Conservation (phyloP, 2,113 vertebrate species). For the Lagopus leucura region DNA sequence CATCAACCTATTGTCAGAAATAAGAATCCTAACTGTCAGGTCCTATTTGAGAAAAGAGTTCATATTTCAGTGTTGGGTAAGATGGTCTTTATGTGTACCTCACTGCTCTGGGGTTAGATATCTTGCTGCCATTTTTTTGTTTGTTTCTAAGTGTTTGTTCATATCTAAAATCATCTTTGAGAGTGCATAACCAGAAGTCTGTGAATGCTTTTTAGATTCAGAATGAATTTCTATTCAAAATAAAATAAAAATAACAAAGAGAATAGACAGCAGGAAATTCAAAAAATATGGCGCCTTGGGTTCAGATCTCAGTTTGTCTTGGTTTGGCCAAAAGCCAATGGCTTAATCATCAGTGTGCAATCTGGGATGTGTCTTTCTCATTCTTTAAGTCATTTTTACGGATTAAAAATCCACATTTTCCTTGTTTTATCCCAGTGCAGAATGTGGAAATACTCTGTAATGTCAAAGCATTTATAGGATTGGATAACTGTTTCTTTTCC, state of each 20-base stretch:
- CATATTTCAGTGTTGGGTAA: not conserved
- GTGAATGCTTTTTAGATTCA: not conserved
- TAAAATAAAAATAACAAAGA: not conserved
- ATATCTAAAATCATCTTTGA: not conserved
- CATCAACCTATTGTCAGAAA: not conserved
- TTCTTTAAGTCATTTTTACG: not conserved
- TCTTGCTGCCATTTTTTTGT: not conserved
- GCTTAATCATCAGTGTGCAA: not conserved
- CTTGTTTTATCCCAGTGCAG: not conserved
- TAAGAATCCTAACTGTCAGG: not conserved
- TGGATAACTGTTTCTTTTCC: not conserved
- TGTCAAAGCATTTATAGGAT: constrained; percentile 9
- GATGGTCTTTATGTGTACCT: not conserved
- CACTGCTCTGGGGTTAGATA: not conserved
- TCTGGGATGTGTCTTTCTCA: not conserved
- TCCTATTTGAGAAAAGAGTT: not conserved
- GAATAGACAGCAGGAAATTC: not conserved
- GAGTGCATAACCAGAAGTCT: not conserved
- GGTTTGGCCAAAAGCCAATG: not conserved
- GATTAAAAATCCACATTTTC: not conserved
- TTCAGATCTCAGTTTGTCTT: not conserved
- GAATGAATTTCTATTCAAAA: not conserved
- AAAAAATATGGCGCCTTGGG: not conserved
- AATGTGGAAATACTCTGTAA: constrained; percentile 35
- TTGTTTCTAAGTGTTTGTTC: not conserved